phyloP scores from a whole-genome alignment of 2,888 invertebrate species.

The Lasioglossum villosulum region DNA sequence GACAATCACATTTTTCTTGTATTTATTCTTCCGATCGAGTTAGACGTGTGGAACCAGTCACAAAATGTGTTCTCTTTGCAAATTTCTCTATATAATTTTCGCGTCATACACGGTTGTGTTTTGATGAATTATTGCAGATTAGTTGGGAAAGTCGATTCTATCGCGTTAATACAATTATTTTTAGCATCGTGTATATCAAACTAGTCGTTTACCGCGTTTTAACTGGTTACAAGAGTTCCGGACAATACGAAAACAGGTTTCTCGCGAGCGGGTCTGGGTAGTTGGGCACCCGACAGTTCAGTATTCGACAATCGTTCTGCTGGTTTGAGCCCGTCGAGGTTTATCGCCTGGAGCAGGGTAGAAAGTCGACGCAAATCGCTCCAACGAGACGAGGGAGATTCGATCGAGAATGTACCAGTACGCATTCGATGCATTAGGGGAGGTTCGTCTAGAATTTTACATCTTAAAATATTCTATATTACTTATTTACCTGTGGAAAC shows the following conservation, averaged over 20 bases:
- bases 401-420: constrained; percentile 5
- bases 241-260: constrained; percentile 66
- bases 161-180: background rate
- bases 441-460: background rate
- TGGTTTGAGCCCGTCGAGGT: constrained; percentile 42
- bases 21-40: background rate
- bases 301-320: constrained; percentile 62
- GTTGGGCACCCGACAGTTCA: constrained; percentile 51
- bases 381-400: background rate
- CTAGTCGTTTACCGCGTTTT: constrained; percentile 5
- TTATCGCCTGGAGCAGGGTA: background rate
- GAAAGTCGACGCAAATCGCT: background rate
- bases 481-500: background rate
- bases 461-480: background rate
- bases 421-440: constrained; percentile 7
- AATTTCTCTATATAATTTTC: background rate
- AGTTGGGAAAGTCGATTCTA: background rate
- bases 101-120: background rate
- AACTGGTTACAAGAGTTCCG: constrained; percentile 44
- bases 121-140: background rate
- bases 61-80: background rate
- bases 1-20: background rate
- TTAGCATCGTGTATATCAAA: background rate
- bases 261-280: constrained; percentile 51
- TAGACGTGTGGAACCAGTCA: background rate